These are phyloP conservation scores for Coilia nasus DNA, from an alignment of 2,797 vertebrate species.

Conservation along the genomic window DNA sequence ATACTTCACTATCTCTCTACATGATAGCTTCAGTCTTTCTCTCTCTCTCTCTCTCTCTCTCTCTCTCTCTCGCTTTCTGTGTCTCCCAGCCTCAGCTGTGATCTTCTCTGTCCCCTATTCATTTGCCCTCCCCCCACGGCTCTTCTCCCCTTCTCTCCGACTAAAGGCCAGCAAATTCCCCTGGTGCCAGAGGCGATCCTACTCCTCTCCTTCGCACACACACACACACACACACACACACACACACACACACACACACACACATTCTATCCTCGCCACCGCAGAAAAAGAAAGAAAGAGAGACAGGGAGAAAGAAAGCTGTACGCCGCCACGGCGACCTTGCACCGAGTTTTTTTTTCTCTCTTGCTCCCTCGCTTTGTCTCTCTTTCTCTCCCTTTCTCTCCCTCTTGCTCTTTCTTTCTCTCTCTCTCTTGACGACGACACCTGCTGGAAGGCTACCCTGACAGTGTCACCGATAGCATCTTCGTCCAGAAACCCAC, in stretches of 20 bases:
- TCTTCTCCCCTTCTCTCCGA: neutral
- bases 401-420: neutral
- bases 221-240: neutral
- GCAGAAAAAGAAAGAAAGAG: neutral
- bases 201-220: neutral
- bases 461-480: neutral
- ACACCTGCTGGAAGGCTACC: neutral
- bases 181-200: neutral
- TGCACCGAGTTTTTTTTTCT: neutral
- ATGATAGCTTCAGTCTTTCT: neutral
- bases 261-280: neutral
- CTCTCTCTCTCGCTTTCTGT: neutral
- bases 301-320: neutral
- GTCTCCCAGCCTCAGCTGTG: neutral
- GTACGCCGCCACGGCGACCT: neutral
- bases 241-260: neutral
- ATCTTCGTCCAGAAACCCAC: constrained; percentile 11
- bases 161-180: constrained; percentile 28
- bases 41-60: neutral
- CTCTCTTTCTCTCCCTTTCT: neutral
- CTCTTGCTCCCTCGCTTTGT: no score
- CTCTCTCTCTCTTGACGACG: neutral
- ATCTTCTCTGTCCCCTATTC: neutral
- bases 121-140: neutral
- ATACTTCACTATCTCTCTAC: neutral